Evolutionary conservation across 2,113 vertebrate species (phyloP), one percentile per base, ranked within the genome.

Genomic region (Melanocharis versteri): DNA sequence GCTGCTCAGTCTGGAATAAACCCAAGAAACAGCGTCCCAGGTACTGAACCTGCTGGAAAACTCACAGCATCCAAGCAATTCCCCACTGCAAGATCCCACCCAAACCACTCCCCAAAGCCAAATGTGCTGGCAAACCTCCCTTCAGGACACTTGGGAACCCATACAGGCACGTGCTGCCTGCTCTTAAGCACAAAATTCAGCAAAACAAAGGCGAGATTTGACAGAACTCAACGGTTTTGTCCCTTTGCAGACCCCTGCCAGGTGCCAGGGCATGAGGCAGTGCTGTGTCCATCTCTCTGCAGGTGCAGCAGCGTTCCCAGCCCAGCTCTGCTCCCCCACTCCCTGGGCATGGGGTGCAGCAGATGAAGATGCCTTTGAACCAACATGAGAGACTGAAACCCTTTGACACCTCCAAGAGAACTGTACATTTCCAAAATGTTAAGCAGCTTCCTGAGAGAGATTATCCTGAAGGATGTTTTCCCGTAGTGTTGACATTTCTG

Each of bases 381-480:
- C 58, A 56, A 42, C 53, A 68, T 16, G 57, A 95, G 94, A 71
- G 69, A 75, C 85, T 56, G 76, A 77, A 86, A 77, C 39, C 50
- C 82, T 93, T 51, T 81, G 88, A 86, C 92, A 90, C 79, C 44
- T 77, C 44, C 56, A 68, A 81, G 60, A 54, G 58, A 95, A 90
- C 89, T 93, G 68, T 69, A 0, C 51, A 73, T 80, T 93, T 77
- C 51, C 70, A 60, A 95, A 93, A 93, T 51, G 68, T 90, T 96
- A 93, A 94, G 85, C 83, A 50, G 93, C 92, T 97, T 92, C 94
- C 82, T 58, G 85, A 81, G 92, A 79, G 73, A 92, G 75, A 88
- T 95, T 95, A 96, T 90, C 85, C 85, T 71, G 92, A 88, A 92
- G 79, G 88, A 95, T 90, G 57, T 82, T 90, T 92, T 95, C 69